phyloP scores from a whole-genome alignment of 2,797 vertebrate species.

The Sebastes diaconus region DNA sequence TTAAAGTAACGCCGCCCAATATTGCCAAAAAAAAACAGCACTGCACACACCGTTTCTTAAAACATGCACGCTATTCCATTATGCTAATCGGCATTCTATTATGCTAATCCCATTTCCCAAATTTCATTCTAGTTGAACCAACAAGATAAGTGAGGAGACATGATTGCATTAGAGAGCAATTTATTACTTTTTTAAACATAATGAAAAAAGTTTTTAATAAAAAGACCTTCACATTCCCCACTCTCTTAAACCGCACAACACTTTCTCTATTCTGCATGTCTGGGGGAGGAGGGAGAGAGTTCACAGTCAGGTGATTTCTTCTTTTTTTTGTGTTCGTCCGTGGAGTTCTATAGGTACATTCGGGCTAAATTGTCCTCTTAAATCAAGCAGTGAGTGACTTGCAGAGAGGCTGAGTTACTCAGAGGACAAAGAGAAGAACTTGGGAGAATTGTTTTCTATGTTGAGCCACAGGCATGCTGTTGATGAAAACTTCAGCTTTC shows the following conservation, averaged over 20 bases:
- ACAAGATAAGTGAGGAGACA: conserved; percentile 34
- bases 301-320: background rate
- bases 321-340: background rate
- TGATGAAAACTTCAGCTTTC: conserved; percentile 36
- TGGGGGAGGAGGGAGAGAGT: background rate
- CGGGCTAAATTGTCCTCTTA: conserved; percentile 19
- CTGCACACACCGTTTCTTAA: conserved; percentile 14
- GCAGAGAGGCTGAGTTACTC: background rate
- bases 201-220: conserved; percentile 22
- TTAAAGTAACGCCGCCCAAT: background rate
- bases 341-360: background rate
- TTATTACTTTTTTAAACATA: conserved; percentile 11
- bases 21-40: background rate
- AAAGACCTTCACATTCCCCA: background rate
- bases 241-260: background rate
- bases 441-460: background rate
- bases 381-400: conserved; percentile 21
- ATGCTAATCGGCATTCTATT: conserved; percentile 34
- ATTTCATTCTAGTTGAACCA: conserved; percentile 42
- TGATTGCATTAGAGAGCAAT: conserved; percentile 38
- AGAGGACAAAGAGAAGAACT: conserved; percentile 13
- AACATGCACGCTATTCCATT: conserved; percentile 23
- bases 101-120: conserved; percentile 45
- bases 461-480: conserved; percentile 11
- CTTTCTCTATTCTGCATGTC: background rate